Base-by-base conservation (phyloP, 2,888 invertebrate genomes). In the Netelia fuscicornis region DNA sequence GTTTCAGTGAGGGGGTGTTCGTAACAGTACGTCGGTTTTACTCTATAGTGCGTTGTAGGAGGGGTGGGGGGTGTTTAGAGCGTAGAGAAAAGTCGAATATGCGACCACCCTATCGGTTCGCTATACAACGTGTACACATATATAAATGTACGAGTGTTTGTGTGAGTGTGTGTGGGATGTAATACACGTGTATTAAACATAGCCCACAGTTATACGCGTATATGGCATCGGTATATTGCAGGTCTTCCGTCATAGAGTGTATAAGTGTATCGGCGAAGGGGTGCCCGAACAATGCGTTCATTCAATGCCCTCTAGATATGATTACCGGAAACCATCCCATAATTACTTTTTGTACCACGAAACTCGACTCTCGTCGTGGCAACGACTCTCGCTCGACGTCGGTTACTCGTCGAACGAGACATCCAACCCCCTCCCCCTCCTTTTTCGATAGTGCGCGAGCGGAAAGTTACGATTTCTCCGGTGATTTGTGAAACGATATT, bases 271-370 rank as follows among this genome's bases (percentile, higher is more conserved):
- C 90, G 91, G 87, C 87, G 91, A 91, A 92, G 92, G 93, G 93
- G 92, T 92, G 92, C 88, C 88, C 89, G 92, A 93, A 93, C 92
- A 93, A 93, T 93, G 92, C 77, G 91, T 91, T 92, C 92, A 91
- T 93, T 92, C 92, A 92, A 93, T 92, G 91, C 92, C 91, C 91
- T 92, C 92, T 91, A 93, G 92, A 93, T 92, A 93, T 93, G 93
- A 93, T 93, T 93, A 93, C 93, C 93, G 93, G 93, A 93, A 93
- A 93, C 93, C 92, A 93, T 93, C 93, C 92, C 91, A 91, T 93
- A 93, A 93, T 93, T 93, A 93, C 93, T 93, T 93, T 93, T 92
- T 92, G 91, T 92, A 91, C 92, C 89, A 89, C 89, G 89, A 90
- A 91, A 90, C 85, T 79, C 81, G 81, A 81, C 72, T 70, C 71